phyloP scores from a whole-genome alignment of 2,113 vertebrate species.

The Anser brachyrhynchus region DNA sequence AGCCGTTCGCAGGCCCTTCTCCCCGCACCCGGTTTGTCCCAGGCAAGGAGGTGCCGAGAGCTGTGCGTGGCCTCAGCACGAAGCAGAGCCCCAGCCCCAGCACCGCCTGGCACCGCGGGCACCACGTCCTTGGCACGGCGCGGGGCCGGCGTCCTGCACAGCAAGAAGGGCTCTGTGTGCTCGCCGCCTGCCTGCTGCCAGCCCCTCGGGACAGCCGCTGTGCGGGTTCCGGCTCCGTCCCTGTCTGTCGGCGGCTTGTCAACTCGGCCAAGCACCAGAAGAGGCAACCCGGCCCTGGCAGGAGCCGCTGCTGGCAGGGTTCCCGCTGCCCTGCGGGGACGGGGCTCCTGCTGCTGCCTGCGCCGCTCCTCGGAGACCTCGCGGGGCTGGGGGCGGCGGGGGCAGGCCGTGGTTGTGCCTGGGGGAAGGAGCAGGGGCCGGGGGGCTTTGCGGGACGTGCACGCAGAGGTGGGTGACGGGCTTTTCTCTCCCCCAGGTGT shows the following conservation, averaged over 20 bases:
- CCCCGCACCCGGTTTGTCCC: not conserved
- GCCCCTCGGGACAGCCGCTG: not conserved
- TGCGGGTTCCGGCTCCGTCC: not conserved
- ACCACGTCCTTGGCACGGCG: accelerated
- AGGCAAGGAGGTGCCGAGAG: not conserved
- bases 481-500: constrained; percentile 81
- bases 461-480: not conserved
- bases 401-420: not conserved
- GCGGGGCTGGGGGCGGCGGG: not conserved
- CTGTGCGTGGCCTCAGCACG: not conserved
- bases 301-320: not conserved
- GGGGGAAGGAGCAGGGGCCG: not conserved
- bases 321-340: not conserved
- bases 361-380: not conserved
- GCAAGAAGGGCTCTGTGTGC: not conserved
- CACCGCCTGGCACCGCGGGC: not conserved
- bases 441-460: not conserved
- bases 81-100: not conserved
- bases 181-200: not conserved
- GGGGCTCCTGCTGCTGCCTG: not conserved
- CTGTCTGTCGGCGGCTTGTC: not conserved
- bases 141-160: not conserved
- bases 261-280: not conserved
- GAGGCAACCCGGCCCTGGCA: not conserved
- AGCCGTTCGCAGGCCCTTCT: not conserved